Conservation (phyloP, 2,797 vertebrate genomes). For the Xenopus petersii region DNA sequence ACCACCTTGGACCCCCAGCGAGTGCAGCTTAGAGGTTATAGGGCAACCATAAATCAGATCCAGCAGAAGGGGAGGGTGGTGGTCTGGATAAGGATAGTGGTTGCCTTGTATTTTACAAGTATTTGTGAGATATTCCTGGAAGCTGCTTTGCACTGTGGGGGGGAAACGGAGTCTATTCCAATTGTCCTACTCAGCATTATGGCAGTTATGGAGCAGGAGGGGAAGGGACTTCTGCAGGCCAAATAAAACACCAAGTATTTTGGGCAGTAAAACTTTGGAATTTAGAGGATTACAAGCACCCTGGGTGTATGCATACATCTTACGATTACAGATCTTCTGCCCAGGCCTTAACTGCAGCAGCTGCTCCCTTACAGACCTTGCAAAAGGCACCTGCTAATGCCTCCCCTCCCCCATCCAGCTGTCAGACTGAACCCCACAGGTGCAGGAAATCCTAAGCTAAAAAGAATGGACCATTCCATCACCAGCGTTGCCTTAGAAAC, state of each 20-base stretch:
- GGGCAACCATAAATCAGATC: conserved; percentile 34
- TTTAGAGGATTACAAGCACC: conserved; percentile 28
- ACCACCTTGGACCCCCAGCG: conserved; percentile 35
- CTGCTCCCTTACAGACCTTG: conserved; percentile 3
- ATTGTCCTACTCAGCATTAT: background rate
- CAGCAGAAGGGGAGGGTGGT: conserved; percentile 4
- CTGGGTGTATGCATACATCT: background rate
- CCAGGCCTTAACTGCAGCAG: conserved; percentile 12
- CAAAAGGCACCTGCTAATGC: conserved; percentile 38
- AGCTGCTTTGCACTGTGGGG: conserved; percentile 6
- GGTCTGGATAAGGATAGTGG: conserved; percentile 9
- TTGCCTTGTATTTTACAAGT: conserved; percentile 20
- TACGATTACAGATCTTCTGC: conserved; percentile 1
- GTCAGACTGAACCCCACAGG: conserved; percentile 32
- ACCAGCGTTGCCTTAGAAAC: background rate
- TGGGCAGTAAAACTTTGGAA: conserved; percentile 41
- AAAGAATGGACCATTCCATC: background rate
- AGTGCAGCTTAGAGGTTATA: conserved; percentile 36
- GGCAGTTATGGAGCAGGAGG: background rate
- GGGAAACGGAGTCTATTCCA: background rate
- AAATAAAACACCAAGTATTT: conserved; percentile 42
- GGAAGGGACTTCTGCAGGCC: background rate
- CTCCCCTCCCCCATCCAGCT: conserved; percentile 36
- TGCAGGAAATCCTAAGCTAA: conserved; percentile 12
- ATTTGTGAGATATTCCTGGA: conserved; percentile 42